Conservation (phyloP, 2,113 vertebrate species). For the Macrotis lagotis region DNA sequence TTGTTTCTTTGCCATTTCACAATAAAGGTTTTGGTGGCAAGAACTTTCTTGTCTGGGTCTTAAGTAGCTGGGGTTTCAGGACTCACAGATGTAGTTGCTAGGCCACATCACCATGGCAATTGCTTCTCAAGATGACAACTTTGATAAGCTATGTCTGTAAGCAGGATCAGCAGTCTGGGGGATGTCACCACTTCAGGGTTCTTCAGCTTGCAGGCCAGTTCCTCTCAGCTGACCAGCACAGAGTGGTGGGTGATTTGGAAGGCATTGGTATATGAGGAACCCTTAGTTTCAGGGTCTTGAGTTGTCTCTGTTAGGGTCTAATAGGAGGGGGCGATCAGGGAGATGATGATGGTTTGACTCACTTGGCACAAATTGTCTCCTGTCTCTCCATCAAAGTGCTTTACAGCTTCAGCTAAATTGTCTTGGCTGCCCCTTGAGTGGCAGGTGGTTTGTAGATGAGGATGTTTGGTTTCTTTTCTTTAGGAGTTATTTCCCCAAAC, state of each 20-base stretch:
- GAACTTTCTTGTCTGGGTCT: background rate
- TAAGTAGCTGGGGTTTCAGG: background rate
- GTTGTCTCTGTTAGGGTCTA: background rate
- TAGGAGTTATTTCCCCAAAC: background rate
- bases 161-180: background rate
- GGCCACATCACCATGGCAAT: background rate
- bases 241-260: background rate
- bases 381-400: background rate
- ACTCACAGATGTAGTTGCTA: background rate
- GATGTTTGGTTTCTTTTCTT: background rate
- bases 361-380: background rate
- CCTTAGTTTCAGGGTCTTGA: background rate
- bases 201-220: background rate
- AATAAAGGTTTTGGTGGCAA: background rate
- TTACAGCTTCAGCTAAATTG: background rate
- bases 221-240: background rate
- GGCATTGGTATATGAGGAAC: background rate
- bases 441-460: background rate
- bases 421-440: background rate
- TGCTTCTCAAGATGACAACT: background rate
- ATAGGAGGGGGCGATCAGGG: background rate
- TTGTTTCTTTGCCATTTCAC: background rate
- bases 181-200: background rate
- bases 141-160: background rate
- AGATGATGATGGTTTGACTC: background rate